A percentile compares a stretch with the other conserved stretches of the same genome.
These are phyloP conservation scores for Cryptus armator DNA, from an alignment of 2,888 invertebrate genomes.

Conservation along the genomic window DNA sequence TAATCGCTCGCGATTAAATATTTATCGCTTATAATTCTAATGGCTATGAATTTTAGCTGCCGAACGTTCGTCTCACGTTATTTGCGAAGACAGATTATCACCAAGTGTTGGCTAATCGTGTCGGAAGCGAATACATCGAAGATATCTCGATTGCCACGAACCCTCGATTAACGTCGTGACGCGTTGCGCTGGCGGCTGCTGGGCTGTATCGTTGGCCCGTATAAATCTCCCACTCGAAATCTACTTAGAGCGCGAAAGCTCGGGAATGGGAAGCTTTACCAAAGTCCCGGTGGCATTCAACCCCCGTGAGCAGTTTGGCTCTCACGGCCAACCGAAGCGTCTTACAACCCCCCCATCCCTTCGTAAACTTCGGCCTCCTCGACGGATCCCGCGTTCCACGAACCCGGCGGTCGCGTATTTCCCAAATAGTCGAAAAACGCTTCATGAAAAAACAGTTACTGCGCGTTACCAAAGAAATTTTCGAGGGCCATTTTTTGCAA, in stretches of 20 bases:
- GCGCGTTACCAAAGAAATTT: neutral
- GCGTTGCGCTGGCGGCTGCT: slow-evolving; percentile 53
- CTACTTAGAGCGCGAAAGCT: slow-evolving; percentile 75
- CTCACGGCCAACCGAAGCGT: slow-evolving; percentile 74
- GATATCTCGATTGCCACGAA: slow-evolving; percentile 66
- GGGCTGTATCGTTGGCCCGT: slow-evolving; percentile 74
- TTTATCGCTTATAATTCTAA: no score
- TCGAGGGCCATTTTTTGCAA: neutral
- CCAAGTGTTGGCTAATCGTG: slow-evolving; percentile 59
- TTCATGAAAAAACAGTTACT: neutral
- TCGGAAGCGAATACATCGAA: slow-evolving; percentile 45
- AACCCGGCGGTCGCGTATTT: slow-evolving; percentile 62
- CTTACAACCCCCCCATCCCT: slow-evolving; percentile 68
- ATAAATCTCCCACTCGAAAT: slow-evolving; percentile 80
- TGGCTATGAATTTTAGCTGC: no score
- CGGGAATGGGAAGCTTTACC: slow-evolving; percentile 70
- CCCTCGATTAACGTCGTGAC: slow-evolving; percentile 71
- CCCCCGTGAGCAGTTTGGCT: slow-evolving; percentile 50
- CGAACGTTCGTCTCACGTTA: neutral
- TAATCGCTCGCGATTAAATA: no score
- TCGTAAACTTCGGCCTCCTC: slow-evolving; percentile 45
- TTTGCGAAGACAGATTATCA: slow-evolving; percentile 50
- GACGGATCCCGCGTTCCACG: slow-evolving; percentile 15
- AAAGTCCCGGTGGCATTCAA: slow-evolving; percentile 64
- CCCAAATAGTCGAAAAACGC: slow-evolving; percentile 59